These are phyloP conservation scores for Vespertilio murinus DNA, from an alignment of 2,797 vertebrate species.

Conservation along the genomic window DNA sequence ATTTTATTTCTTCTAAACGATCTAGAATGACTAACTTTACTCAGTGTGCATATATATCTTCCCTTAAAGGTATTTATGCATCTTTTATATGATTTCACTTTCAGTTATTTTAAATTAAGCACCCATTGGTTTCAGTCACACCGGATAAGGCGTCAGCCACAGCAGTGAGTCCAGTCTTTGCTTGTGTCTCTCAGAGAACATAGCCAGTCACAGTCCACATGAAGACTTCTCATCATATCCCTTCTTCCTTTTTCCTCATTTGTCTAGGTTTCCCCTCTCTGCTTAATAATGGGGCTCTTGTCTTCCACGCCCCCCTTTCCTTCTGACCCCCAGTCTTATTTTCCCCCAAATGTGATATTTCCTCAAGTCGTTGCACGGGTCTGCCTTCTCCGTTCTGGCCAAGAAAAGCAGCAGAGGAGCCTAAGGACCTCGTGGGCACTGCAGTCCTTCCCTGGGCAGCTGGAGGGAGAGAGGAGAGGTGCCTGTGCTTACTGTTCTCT, in stretches of 20 bases:
- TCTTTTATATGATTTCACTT: not conserved
- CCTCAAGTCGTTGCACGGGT: not conserved
- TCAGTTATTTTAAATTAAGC: not conserved
- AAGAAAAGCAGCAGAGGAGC: not conserved
- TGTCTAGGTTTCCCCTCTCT: not conserved
- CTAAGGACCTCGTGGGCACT: not conserved
- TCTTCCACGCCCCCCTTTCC: not conserved
- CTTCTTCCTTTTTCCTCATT: not conserved
- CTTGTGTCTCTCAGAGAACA: not conserved
- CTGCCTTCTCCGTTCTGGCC: not conserved
- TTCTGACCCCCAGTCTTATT: not conserved
- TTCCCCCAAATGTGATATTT: not conserved
- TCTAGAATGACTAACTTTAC: not conserved
- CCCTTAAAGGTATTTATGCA: not conserved
- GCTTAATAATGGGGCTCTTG: not conserved
- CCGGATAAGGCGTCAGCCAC: not conserved
- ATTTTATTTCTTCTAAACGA: not conserved
- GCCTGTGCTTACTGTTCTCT: not conserved
- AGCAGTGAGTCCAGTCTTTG: not conserved
- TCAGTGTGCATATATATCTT: not conserved
- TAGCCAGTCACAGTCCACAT: not conserved
- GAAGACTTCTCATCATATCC: not conserved
- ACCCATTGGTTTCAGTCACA: not conserved
- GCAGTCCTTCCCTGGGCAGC: not conserved
- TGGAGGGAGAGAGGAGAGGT: not conserved